Base-by-base conservation (phyloP, 2,113 vertebrate genomes). In the Caloenas nicobarica region DNA sequence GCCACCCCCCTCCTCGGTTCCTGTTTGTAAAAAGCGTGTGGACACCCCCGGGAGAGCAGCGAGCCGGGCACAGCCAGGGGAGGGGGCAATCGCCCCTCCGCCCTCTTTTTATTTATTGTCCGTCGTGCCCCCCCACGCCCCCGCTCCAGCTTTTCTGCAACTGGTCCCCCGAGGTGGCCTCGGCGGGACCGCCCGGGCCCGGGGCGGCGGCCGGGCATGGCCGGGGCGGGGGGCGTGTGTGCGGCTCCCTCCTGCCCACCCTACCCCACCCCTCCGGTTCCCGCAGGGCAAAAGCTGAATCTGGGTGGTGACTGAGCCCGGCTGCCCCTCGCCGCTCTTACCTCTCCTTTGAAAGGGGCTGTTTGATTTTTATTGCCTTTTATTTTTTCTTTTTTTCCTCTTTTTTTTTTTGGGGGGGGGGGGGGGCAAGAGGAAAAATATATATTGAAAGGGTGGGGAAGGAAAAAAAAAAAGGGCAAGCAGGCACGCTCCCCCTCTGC, bases 1-100 rank as follows among this genome's bases (percentile, higher is more conserved):
- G 18, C 44, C 44, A 46, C 54, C 25, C 34, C 50, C 40, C 65
- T 11, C 68, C n/a, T 60, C 23, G 29, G 65, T 19, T 94, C 86
- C 29, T n/a, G 86, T 92, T 93, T 71, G 96, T 82, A 76, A 91
- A 92, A 90, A 48, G 50, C 65, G 80, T 60, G 81, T 57, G 48
- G 65, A 16, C 12, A 31, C 80, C 31, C 58, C 21, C 3, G 9
- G 44, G 84, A 79, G 73, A 64, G 60, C 65, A n/a, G 66, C 40
- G 17, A 87, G 36, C 23, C 21, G 16, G 24, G 64, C 66, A 73
- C 33, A 12, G 62, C 14, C 23, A 56, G 36, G 28, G 54, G 16
- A 62, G 48, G 76, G 44, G 66, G 51, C n/a, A 1, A 4, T 2
- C 5, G 1, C 44, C 86, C 57, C 40, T 53, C 36, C 34, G 4